These are phyloP conservation scores for Siphlonurus alternatus DNA, from an alignment of 2,888 invertebrate genomes.

Conservation along the genomic window DNA sequence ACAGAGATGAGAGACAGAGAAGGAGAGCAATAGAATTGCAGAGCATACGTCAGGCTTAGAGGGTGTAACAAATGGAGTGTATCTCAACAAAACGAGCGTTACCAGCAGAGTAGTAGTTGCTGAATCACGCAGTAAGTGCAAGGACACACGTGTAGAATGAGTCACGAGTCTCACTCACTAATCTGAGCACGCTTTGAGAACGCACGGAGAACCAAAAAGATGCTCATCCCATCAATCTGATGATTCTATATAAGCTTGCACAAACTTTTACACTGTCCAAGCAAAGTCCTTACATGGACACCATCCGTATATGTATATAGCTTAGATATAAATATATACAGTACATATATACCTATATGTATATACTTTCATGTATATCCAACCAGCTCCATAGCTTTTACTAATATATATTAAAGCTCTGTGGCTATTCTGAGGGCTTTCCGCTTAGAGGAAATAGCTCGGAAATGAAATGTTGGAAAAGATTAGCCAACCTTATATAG, in stretches of 20 bases:
- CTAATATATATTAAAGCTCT: not conserved
- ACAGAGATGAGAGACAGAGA: not conserved
- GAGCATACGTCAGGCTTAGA: no score
- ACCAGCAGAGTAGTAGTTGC: no score
- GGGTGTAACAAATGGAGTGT: no score
- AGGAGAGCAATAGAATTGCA: not conserved
- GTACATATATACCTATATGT: not conserved
- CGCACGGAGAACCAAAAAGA: no score
- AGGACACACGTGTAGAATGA: no score
- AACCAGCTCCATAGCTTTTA: not conserved
- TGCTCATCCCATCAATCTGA: no score
- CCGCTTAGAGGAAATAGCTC: constrained; percentile 2
- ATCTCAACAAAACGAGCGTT: no score
- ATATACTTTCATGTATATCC: not conserved
- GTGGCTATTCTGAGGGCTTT: not conserved
- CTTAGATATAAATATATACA: not conserved
- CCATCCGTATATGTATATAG: not conserved
- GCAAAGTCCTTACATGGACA: not conserved
- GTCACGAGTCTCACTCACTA: no score
- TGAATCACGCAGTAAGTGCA: no score
- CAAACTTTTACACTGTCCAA: no score
- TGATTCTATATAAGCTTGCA: no score
- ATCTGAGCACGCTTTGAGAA: no score
- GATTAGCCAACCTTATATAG: not conserved
- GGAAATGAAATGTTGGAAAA: constrained; percentile 1